Evolutionary conservation across 1,140 invertebrate genomes (phyloP).

Genomic region (Heliconius himera): DNA sequence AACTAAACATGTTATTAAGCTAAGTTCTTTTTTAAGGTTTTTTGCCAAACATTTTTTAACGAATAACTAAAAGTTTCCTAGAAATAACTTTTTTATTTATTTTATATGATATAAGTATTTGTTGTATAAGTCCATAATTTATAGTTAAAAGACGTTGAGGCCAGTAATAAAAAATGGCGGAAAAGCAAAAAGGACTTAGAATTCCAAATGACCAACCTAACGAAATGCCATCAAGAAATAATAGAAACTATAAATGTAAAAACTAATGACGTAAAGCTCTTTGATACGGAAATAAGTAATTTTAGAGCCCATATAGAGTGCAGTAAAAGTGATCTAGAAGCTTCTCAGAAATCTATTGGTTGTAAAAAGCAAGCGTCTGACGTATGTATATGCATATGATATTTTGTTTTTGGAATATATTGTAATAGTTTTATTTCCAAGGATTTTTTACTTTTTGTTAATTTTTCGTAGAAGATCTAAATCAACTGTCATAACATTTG

Average conservation of each 20-base stretch:
- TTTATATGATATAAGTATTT: no score
- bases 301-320: constrained; percentile 56
- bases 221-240: constrained; percentile 60
- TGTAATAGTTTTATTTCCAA: neutral
- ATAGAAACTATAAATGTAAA: constrained; percentile 63
- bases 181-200: constrained; percentile 71
- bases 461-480: no score
- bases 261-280: constrained; percentile 60
- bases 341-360: constrained; percentile 47
- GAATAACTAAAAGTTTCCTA: no score
- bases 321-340: constrained; percentile 54
- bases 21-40: no score
- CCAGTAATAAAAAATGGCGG: constrained; percentile 61
- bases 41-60: no score
- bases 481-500: no score
- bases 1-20: no score
- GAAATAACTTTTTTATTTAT: constrained; percentile 2
- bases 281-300: constrained; percentile 57
- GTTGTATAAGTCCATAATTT: constrained; percentile 25
- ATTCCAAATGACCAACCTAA: constrained; percentile 54
- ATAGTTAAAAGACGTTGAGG: constrained; percentile 61
- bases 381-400: constrained; percentile 42
- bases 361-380: constrained; percentile 55
- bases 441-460: neutral
- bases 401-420: neutral